Conservation (phyloP, 2,797 vertebrate species). For the Bradypodion ventrale region DNA sequence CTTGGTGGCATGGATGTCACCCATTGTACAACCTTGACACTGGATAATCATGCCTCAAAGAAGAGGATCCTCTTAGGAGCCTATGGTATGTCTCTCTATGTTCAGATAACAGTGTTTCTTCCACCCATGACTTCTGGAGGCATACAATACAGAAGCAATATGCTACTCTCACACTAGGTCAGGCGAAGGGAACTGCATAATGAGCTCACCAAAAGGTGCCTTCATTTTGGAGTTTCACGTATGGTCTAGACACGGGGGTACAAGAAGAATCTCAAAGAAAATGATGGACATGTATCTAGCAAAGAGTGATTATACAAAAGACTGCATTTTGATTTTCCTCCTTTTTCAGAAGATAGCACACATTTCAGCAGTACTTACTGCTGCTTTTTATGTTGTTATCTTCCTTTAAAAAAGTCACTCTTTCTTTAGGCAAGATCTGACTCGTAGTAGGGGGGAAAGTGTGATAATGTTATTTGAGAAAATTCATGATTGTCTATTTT, state of each 20-base stretch:
- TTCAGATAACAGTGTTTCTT: background rate
- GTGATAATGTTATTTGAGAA: conserved; percentile 38
- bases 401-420: background rate
- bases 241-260: too few relatives aligned
- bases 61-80: background rate
- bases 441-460: background rate
- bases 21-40: background rate
- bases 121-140: too few relatives aligned
- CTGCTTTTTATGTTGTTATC: background rate
- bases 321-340: background rate
- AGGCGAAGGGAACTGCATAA: too few relatives aligned
- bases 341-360: background rate
- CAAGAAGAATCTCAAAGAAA: background rate
- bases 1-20: background rate
- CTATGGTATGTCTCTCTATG: background rate
- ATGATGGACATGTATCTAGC: background rate
- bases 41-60: background rate
- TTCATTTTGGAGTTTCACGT: too few relatives aligned
- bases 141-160: background rate
- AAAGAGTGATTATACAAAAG: background rate
- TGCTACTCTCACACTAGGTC: background rate
- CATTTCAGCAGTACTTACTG: background rate
- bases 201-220: too few relatives aligned
- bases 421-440: conserved; percentile 8
- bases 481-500: conserved; percentile 16